Base-by-base conservation (phyloP, 2,888 invertebrate genomes). In the Copidosoma aretas region DNA sequence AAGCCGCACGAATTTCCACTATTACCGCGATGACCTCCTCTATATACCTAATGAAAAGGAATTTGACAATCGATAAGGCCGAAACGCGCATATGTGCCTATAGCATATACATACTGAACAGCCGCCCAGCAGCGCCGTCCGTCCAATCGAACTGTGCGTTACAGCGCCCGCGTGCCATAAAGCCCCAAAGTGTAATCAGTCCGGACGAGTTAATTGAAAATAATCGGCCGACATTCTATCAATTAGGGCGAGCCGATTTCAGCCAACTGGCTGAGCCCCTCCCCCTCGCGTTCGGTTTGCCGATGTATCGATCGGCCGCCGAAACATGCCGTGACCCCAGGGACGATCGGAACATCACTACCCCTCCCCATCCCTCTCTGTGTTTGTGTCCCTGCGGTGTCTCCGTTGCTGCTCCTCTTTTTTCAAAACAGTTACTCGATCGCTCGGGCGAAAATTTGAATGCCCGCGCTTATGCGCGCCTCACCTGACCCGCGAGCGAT, bases 141-240 rank as follows among this genome's bases (percentile, higher is more conserved):
- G 8, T 32, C 32, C 32, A 32, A 32, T 32, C 32, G 8, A 32
- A 8, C 32, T 8, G 8, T 8, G 8, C 8, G 32, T 32, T 32
- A 8, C 32, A 32, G 32, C 8, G 32, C 65, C 17, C 41, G 21
- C 22, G 59, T 32, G 17, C 10, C 39, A 60, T 56, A 69, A 69
- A 65, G 53, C 62, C 54, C 69, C 53, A 12, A 61, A 53, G 62
- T 65, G 58, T 62, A 61, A 59, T 65, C 61, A 58, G 53, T 49
- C 39, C 22, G 39, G 56, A 43, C n/a, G 39, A 52, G 60, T 70
- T 68, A 63, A 65, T 62, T 60, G 57, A 66, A 69, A 71, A 73
- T 73, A 73, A 73, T 73, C 69, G 71, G 51, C 61, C 51, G 62
- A 64, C 68, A 65, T 66, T 68, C 54, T 62, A 59, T 60, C 61